Evolutionary conservation across 2,113 vertebrate genomes (phyloP), one percentile per base, ranked within the genome.

Genomic region (Trochalopteron elliotii): DNA sequence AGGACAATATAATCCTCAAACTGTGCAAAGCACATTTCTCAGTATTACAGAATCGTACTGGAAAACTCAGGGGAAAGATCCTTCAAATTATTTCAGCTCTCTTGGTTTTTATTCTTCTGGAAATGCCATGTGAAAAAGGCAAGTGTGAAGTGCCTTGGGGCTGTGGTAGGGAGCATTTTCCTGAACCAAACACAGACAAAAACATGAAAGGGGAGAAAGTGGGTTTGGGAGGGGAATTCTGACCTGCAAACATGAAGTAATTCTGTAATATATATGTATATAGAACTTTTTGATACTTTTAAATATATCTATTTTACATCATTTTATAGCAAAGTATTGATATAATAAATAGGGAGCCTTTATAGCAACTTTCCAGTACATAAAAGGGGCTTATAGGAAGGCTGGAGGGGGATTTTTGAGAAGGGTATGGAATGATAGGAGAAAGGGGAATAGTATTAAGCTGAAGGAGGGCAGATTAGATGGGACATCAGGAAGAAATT

Each of bases 161-260:
- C 9, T 84, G 35, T 15, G 16, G 12, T 27, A 47, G 22, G 24
- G 45, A 82, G 52, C 3, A 35, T 24, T 84, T 30, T 52, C 60
- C 56, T 79, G 78, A 91, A 56, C 49, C 33, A 76, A 76, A 82
- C 7, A 4, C 9, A 67, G 42, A 13, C 14, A 70, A 53, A 90
- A 85, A 23, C 8, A 31, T 21, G 40, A 44, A 60, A 72, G 37
- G 16, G 65, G 27, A 88, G 28, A 72, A 57, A 70, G 15, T 5
- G 4, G 37, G 19, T 63, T 53, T 78, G 63, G n/a, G 24, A 88
- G 42, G 25, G 69, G 88, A 75, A 45, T 47, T 69, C 6, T 44
- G 27, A 33, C 9, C 12, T 23, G 33, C 9, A 44, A 44, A 37
- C 6, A 12, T 2, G 2, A 42, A 2, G 1, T 44, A 57, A 9